Base-by-base conservation (phyloP, 2,888 invertebrate species). In the Pseudoips prasinana region DNA sequence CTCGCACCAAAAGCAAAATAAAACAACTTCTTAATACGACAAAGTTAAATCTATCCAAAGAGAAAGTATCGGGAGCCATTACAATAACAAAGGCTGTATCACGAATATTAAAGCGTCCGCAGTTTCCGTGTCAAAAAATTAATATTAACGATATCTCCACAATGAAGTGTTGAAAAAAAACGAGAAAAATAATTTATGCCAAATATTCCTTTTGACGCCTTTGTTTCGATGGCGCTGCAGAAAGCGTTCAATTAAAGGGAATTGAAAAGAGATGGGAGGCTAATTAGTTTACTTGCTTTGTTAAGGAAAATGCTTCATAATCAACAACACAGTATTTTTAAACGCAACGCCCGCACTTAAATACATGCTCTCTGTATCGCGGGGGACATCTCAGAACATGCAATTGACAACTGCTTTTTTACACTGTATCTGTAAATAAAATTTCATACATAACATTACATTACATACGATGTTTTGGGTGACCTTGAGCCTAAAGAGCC, bases 91-190 rank as follows among this genome's bases (percentile, higher is more conserved):
- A 88, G 85, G 57, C 52, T 64, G 73, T 74, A 76, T 74, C 64
- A 73, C 68, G 81, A 81, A 80, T 82, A 83, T 81, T 82, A 85
- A 85, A 78, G 67, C 58, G 45, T n/a, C 18, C 39, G 57, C 61
- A 79, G 85, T 81, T 82, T 82, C 77, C 76, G 85, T 77, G 85
- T 80, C 80, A 77, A 83, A 85, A 88, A 82, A 88, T 87, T 86
- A 88, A 88, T 87, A 88, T 88, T 88, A 88, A 88, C 87, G 87
- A 86, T 87, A 84, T 81, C 84, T 79, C 66, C 67, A 78, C 82
- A 82, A 87, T 83, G 81, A 82, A 80, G 83, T 82, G 80, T 69
- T 66, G 61, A 72, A 76, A 84, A 82, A 82, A 76, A 68, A 63
- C 64, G 28, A 46, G 53, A 62, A 58, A 71, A 77, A 77, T 85